phyloP scores from a whole-genome alignment of 1,140 invertebrate species.

The Temnothorax curvispinosus region DNA sequence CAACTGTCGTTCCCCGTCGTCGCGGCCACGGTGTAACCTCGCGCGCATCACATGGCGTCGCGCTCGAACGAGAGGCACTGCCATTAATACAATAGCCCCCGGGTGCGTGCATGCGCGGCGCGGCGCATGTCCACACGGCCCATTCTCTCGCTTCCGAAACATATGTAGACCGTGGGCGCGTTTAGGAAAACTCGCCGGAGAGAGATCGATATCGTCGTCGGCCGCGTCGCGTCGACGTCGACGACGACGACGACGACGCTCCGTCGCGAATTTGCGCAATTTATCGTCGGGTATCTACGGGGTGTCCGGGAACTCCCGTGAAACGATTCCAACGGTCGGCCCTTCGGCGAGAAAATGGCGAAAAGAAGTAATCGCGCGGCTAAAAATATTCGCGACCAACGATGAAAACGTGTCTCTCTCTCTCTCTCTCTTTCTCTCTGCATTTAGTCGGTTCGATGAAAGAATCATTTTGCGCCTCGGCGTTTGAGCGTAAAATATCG shows the following conservation, averaged over 20 bases:
- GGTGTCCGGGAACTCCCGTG: background rate
- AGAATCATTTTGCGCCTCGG: background rate
- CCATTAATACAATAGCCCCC: slow-evolving; percentile 68
- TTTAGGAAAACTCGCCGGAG: slow-evolving; percentile 68
- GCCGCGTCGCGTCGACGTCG: slow-evolving; percentile 45
- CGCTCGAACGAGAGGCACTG: slow-evolving; percentile 61
- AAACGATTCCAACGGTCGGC: background rate
- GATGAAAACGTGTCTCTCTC: background rate
- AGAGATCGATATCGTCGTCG: slow-evolving; percentile 72
- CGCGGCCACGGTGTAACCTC: slow-evolving; percentile 45
- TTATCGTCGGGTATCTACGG: background rate
- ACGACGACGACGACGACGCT: background rate
- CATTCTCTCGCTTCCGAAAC: slow-evolving; percentile 71
- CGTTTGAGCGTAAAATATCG: background rate
- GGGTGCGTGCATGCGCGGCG: slow-evolving; percentile 61
- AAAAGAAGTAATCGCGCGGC: background rate
- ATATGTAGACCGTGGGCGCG: slow-evolving; percentile 74
- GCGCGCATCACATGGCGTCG: slow-evolving; percentile 72
- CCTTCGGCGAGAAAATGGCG: background rate
- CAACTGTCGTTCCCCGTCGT: slow-evolving; percentile 54
- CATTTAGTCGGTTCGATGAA: background rate
- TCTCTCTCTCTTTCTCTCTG: background rate
- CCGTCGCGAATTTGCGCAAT: slow-evolving; percentile 38
- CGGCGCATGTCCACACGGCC: slow-evolving; percentile 72
- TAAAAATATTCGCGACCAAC: background rate